phyloP scores from a whole-genome alignment of 2,797 vertebrate species.

The Echiichthys vipera region DNA sequence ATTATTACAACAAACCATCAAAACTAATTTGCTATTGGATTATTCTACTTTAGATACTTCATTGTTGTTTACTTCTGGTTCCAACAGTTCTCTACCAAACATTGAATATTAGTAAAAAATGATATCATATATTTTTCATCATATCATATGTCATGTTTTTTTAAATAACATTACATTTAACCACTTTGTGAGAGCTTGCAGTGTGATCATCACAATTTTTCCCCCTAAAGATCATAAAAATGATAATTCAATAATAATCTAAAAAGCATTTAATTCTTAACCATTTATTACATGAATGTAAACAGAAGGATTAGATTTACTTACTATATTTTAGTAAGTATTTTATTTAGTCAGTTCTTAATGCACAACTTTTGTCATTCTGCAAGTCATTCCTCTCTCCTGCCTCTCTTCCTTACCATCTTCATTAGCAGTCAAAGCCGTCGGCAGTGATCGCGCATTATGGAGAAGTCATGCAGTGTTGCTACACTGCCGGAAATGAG shows the following conservation, averaged over 20 bases:
- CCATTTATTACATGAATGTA: background rate
- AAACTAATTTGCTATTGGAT: background rate
- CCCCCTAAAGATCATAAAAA: background rate
- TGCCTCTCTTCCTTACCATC: constrained; percentile 19
- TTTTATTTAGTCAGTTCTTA: background rate
- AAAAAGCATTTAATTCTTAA: background rate
- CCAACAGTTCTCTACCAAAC: background rate
- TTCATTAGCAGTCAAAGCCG: constrained; percentile 55
- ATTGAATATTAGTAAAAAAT: no score
- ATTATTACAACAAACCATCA: background rate
- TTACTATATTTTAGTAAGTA: no score
- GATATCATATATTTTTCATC: no score
- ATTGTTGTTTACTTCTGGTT: background rate
- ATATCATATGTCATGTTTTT: no score
- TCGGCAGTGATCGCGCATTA: constrained; percentile 38
- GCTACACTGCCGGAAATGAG: constrained; percentile 46
- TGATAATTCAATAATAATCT: no score
- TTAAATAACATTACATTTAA: no score
- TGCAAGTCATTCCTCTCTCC: constrained; percentile 5
- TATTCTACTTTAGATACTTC: background rate
- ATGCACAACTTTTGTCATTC: background rate
- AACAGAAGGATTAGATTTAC: no score
- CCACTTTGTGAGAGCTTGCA: background rate
- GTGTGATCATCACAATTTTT: background rate
- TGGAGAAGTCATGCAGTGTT: constrained; percentile 25